phyloP scores from a whole-genome alignment of 2,113 vertebrate species.

The Cercopithecus mona region DNA sequence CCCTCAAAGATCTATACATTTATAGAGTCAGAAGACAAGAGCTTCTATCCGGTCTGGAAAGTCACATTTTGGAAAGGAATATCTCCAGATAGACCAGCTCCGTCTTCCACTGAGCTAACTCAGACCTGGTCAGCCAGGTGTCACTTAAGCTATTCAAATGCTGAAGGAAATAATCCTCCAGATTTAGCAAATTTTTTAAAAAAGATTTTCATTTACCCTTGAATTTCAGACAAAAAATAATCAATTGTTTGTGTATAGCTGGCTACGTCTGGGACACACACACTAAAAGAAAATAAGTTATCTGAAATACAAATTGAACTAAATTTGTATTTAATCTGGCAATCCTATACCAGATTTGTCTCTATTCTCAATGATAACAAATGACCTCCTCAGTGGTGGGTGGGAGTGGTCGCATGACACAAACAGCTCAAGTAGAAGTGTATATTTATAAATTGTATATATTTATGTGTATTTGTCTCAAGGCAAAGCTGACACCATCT shows the following conservation, averaged over 20 bases:
- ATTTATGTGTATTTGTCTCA: neutral
- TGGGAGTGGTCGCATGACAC: too few species aligned
- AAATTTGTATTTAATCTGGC: neutral
- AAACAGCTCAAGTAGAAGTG: neutral
- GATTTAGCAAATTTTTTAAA: neutral
- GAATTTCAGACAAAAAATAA: neutral
- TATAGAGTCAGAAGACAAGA: neutral
- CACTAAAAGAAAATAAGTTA: neutral
- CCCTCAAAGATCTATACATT: accelerated
- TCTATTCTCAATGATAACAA: neutral
- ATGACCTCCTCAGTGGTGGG: neutral
- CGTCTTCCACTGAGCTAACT: neutral
- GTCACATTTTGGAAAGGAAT: neutral
- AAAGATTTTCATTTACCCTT: neutral
- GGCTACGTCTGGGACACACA: neutral
- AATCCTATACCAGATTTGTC: neutral
- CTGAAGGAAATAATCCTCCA: neutral
- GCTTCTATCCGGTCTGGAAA: neutral
- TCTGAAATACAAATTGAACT: neutral
- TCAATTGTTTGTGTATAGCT: neutral
- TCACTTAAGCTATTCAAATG: neutral
- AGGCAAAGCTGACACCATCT: neutral
- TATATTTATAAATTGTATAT: too few species aligned
- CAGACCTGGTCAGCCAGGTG: neutral
- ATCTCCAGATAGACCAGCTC: neutral